These are phyloP conservation scores for Zygogramma bicolorata DNA, from an alignment of 2,888 invertebrate genomes.

Conservation along the genomic window DNA sequence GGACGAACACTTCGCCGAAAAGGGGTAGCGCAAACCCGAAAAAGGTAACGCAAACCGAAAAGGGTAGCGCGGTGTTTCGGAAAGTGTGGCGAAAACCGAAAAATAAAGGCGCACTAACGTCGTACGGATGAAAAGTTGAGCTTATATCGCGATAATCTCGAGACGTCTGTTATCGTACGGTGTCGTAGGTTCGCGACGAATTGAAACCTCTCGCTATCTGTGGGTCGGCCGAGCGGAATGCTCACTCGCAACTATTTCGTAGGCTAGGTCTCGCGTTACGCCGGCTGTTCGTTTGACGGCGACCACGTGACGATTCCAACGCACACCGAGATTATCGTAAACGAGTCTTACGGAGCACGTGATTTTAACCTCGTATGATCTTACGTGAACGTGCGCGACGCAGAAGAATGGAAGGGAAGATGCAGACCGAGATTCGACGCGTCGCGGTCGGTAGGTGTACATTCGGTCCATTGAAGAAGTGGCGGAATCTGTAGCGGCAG, in stretches of 20 bases:
- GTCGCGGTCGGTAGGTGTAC: no score
- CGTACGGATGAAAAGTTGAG: background rate
- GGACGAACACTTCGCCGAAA: background rate
- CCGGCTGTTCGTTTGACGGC: constrained; percentile 20
- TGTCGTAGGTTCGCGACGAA: no score
- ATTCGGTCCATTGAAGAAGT: background rate
- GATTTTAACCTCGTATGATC: constrained; percentile 23
- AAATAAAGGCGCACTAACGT: background rate
- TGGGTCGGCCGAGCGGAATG: background rate
- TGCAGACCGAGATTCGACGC: no score
- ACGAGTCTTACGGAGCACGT: constrained; percentile 39
- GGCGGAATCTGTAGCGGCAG: no score
- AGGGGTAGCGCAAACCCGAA: background rate
- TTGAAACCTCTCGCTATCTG: background rate
- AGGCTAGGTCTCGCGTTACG: background rate
- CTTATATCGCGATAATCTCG: background rate
- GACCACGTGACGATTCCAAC: constrained; percentile 42
- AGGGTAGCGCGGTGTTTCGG: background rate
- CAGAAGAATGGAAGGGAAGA: background rate
- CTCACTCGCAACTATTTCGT: background rate
- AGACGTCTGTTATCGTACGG: no score
- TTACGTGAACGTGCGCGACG: background rate
- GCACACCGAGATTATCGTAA: constrained; percentile 39
- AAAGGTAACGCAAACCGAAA: background rate
- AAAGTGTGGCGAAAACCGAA: background rate